phyloP scores from a whole-genome alignment of 2,888 invertebrate species.

The Tetragnatha montana region DNA sequence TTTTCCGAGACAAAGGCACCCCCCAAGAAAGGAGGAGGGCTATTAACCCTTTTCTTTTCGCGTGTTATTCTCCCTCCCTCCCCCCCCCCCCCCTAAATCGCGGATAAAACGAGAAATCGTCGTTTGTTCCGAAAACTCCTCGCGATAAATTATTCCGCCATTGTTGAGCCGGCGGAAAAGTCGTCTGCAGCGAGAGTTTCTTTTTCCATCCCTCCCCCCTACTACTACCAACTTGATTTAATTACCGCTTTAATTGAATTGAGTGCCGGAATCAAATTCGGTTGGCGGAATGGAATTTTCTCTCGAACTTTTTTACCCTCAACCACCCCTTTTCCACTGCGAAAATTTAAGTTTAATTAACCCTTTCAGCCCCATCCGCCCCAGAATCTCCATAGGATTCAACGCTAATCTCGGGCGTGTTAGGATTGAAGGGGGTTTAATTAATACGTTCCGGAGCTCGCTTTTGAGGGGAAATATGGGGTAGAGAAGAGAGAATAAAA shows the following conservation, averaged over 20 bases:
- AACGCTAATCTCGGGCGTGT: too few species aligned
- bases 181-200: neutral
- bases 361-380: too few species aligned
- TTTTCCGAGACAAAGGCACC: slow-evolving; percentile 47
- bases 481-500: slow-evolving; percentile 17
- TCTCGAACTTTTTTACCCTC: neutral
- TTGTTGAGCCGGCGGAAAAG: slow-evolving; percentile 54
- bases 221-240: slow-evolving; percentile 50
- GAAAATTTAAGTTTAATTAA: slow-evolving; percentile 45
- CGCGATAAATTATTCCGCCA: slow-evolving; percentile 61
- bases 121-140: slow-evolving; percentile 46
- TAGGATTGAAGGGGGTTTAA: too few species aligned
- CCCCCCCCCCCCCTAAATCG: slow-evolving; percentile 37
- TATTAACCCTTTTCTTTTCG: slow-evolving; percentile 62
- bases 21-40: slow-evolving; percentile 44
- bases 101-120: slow-evolving; percentile 63
- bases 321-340: neutral
- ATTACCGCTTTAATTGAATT: slow-evolving; percentile 66
- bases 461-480: neutral
- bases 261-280: slow-evolving; percentile 38
- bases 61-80: slow-evolving; percentile 51
- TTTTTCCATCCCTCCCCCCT: slow-evolving; percentile 12
- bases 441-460: slow-evolving; percentile 29
- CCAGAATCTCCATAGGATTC: too few species aligned
- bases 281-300: neutral